phyloP scores from a whole-genome alignment of 2,888 invertebrate genomes.

The Zhengitettix transpicula region DNA sequence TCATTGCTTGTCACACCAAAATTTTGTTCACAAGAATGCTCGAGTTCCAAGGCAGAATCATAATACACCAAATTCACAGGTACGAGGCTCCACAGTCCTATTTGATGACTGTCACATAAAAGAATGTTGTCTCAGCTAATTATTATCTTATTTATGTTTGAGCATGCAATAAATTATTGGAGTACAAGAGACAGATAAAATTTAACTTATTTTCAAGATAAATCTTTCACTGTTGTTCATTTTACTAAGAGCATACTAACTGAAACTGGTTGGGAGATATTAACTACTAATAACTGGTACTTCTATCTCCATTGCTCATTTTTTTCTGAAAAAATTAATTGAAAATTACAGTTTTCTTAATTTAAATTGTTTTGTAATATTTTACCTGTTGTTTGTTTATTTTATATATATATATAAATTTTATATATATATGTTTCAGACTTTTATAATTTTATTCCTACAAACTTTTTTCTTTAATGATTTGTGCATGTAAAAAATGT shows the following conservation, averaged over 20 bases:
- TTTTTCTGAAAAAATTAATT: too few species aligned
- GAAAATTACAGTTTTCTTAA: too few species aligned
- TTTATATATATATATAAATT: background rate
- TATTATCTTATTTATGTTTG: background rate
- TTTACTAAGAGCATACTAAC: too few species aligned
- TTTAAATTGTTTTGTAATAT: too few species aligned
- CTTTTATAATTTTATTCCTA: background rate
- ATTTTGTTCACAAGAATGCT: slow-evolving; percentile 1
- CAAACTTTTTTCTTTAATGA: background rate
- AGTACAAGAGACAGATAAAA: too few species aligned
- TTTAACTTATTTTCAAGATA: too few species aligned
- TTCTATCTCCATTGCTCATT: background rate
- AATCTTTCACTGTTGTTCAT: too few species aligned
- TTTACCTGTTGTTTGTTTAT: background rate
- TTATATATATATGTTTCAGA: background rate
- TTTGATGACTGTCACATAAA: background rate
- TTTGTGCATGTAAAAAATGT: background rate
- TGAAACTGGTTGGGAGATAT: too few species aligned
- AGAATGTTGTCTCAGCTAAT: background rate
- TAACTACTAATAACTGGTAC: background rate
- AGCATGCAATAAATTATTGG: too few species aligned
- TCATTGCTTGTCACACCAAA: slow-evolving; percentile 9
- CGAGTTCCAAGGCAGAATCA: background rate
- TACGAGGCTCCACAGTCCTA: background rate
- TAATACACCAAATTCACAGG: slow-evolving; percentile 2